Evolutionary conservation across 2,888 invertebrate genomes (phyloP), one percentile per base, ranked within the genome.

Genomic region (Pheosia tremula): DNA sequence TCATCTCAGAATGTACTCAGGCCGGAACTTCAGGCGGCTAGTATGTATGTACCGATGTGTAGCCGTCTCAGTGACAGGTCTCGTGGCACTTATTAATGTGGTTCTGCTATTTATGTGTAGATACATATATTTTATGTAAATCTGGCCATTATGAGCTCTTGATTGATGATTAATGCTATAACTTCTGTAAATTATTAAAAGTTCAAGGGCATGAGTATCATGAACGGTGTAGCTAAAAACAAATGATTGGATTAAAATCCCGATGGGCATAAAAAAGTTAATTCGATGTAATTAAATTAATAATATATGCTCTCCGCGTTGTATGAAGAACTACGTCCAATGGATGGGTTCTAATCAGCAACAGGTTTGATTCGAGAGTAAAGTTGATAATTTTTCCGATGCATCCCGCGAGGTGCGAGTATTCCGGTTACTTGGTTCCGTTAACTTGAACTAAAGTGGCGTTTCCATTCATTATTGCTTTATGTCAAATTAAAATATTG

Each of bases 181-280:
- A 67, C 64, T 69, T 64, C 64, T 71, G 62, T 65, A 71, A 72
- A 76, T 77, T 75, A 74, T 73, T 69, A 70, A 77, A 75, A 77
- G 78, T 78, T 80, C 79, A 83, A 81, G 81, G 78, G 69, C 77
- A 62, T 61, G 45, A 59, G 58, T 66, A 62, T 72, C 67, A 68
- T 68, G 66, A 69, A 71, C 59, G 45, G 54, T 58, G 61, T 53
- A 59, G 54, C 59, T 63, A 69, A 62, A 68, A 61, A 60, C 61
- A 68, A 65, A 64, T 60, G 62, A 61, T 54, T 58, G 61, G 56
- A 67, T 67, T 60, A 64, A 56, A 60, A 55, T 55, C 55, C 56
- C 57, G 56, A 41, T 39, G 47, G 41, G 39, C 10, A 54, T 57
- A 57, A 66, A 63, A 65, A 64, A 61, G 45, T 41, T 61, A 56